Conservation (phyloP, 2,113 vertebrate species). For the Nannospalax galili region DNA sequence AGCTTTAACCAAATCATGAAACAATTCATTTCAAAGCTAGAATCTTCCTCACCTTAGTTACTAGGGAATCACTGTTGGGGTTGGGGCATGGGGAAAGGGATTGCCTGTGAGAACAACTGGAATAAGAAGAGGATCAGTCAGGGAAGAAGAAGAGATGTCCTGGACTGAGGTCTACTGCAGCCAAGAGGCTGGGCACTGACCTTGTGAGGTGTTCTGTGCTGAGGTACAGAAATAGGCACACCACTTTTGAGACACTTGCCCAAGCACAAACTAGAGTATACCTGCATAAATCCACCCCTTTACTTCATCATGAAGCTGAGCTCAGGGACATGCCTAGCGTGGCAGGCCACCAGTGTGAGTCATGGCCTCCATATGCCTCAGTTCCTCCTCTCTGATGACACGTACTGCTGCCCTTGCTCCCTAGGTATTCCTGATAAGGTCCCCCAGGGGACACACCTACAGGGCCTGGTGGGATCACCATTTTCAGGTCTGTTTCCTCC, state of each 20-base stretch:
- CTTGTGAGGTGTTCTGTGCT: background rate
- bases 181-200: background rate
- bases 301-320: background rate
- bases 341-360: fast-evolving
- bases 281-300: fast-evolving
- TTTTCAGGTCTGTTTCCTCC: background rate
- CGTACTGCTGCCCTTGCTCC: fast-evolving
- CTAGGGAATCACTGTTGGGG: fast-evolving
- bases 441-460: fast-evolving
- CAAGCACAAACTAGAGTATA: fast-evolving
- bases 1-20: too few relatives aligned
- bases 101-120: fast-evolving
- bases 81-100: background rate
- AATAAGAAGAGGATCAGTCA: fast-evolving
- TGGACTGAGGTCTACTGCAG: fast-evolving
- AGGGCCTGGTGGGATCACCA: background rate
- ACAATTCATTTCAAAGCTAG: background rate
- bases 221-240: background rate
- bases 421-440: fast-evolving
- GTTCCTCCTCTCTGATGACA: background rate
- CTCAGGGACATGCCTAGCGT: background rate
- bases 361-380: background rate
- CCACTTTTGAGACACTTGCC: too few relatives aligned
- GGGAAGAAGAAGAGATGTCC: fast-evolving
- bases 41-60: fast-evolving